phyloP scores from a whole-genome alignment of 2,888 invertebrate species.

The Aquatica leii region DNA sequence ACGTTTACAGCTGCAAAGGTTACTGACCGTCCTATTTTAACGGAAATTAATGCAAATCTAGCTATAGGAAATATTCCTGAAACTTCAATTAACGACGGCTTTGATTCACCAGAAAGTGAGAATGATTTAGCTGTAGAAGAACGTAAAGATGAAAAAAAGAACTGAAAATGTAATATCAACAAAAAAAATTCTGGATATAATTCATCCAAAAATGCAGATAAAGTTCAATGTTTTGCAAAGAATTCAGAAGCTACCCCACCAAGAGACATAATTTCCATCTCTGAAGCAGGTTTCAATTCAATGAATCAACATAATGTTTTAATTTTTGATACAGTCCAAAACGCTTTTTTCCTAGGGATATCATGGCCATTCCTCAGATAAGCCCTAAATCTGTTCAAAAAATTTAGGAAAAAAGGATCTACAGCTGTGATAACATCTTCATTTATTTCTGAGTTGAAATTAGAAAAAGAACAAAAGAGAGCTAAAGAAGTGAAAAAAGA shows the following conservation, averaged over 20 bases:
- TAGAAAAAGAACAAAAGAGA: conserved; percentile 1
- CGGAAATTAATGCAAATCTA: too few species aligned
- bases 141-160: conserved; percentile 5
- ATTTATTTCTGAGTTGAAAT: conserved; percentile 1
- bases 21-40: too few species aligned
- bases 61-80: too few species aligned
- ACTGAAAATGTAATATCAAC: conserved; percentile 3
- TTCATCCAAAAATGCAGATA: background rate
- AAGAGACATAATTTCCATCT: conserved; percentile 3
- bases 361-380: background rate
- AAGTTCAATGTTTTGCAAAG: background rate
- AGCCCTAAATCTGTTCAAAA: background rate
- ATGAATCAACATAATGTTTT: background rate
- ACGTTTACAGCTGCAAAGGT: too few species aligned
- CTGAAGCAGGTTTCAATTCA: conserved; percentile 1
- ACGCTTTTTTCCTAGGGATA: background rate
- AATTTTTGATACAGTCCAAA: too few species aligned
- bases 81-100: too few species aligned
- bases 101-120: too few species aligned
- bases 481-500: background rate
- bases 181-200: conserved; percentile 1
- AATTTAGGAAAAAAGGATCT: background rate
- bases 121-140: too few species aligned
- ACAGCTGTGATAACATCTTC: background rate
- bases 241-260: conserved; percentile 3